A percentile compares a stretch with the other conserved stretches of the same genome.
These are phyloP conservation scores for Ladona fulva DNA, from an alignment of 1,140 invertebrate genomes.

Conservation along the genomic window DNA sequence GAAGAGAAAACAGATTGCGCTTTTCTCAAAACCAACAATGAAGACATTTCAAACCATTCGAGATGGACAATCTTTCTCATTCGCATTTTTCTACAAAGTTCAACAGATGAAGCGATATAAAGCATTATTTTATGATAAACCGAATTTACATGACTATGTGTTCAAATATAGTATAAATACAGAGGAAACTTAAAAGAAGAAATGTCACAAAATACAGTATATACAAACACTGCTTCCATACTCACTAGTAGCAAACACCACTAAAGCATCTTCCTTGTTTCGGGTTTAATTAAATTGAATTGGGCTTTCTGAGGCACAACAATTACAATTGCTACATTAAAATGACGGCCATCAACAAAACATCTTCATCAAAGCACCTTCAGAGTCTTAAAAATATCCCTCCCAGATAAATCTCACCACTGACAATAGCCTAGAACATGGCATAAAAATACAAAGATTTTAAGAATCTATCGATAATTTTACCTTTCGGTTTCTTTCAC, in stretches of 20 bases:
- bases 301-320: neutral
- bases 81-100: no score
- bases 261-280: neutral
- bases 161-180: constrained; percentile 9
- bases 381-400: neutral
- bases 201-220: constrained; percentile 4
- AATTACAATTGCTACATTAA: neutral
- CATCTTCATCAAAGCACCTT: neutral
- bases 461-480: no score
- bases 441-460: no score
- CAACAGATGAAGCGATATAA: no score
- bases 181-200: neutral
- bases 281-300: neutral
- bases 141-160: constrained; percentile 1
- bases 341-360: neutral
- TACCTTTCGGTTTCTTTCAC: no score
- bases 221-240: neutral
- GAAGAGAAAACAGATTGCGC: neutral
- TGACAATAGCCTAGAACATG: neutral
- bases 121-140: neutral
- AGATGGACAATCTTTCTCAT: no score
- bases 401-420: neutral
- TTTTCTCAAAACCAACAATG: neutral
- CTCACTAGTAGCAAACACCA: neutral
- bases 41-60: no score